A percentile compares a stretch with the other conserved stretches of the same genome.
These are phyloP conservation scores for Acridotheres tristis DNA, from an alignment of 2,797 vertebrate genomes.

Conservation along the genomic window DNA sequence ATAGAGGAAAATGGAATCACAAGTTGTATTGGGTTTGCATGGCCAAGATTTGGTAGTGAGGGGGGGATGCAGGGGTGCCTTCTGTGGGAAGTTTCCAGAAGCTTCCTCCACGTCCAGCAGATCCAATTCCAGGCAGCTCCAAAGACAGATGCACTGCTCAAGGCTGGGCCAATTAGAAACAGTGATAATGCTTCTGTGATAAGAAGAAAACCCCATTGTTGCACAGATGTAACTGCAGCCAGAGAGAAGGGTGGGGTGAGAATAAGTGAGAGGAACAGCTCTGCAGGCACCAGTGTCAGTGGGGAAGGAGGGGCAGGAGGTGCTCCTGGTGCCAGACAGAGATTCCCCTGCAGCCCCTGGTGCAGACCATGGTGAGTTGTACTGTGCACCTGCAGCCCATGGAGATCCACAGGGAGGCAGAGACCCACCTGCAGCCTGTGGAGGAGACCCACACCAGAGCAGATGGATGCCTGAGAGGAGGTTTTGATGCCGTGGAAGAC, in stretches of 20 bases:
- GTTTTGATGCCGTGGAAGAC: fast-evolving
- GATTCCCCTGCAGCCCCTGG: neutral
- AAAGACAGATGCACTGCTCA: neutral
- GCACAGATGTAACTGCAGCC: fast-evolving
- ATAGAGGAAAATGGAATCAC: neutral
- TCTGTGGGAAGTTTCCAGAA: neutral
- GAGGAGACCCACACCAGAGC: too few relatives aligned
- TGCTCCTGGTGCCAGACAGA: neutral
- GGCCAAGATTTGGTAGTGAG: neutral
- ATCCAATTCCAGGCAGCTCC: neutral
- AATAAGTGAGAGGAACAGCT: neutral
- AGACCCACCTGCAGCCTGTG: too few relatives aligned
- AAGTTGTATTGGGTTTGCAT: neutral
- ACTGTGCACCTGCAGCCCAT: neutral
- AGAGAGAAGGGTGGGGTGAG: neutral
- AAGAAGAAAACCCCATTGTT: fast-evolving
- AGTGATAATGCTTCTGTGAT: neutral
- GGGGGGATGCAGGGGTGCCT: neutral
- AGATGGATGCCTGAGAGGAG: too few relatives aligned
- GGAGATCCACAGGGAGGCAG: neutral
- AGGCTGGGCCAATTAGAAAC: neutral
- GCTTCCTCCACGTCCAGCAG: too few relatives aligned
- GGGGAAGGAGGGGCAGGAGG: too few relatives aligned
- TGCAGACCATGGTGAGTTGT: neutral
- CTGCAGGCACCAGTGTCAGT: neutral